Conservation (phyloP, 2,888 invertebrate genomes). For the Perizoma affinitatum region DNA sequence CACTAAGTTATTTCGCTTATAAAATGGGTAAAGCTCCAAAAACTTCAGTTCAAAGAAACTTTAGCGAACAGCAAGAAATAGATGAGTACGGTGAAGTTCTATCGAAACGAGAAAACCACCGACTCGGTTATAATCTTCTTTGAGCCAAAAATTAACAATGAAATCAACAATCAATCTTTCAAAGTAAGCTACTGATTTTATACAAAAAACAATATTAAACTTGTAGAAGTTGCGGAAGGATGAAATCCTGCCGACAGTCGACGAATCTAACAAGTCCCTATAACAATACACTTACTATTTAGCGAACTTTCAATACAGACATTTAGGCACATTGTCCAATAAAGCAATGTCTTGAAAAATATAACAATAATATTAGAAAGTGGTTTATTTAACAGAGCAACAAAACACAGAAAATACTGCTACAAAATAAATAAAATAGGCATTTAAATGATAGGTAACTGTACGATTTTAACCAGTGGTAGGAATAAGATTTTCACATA, state of each 20-base stretch:
- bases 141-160: constrained; percentile 9
- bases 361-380: neutral
- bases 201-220: constrained; percentile 12
- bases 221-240: constrained; percentile 7
- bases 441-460: too few relatives aligned
- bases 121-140: constrained; percentile 20
- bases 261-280: constrained; percentile 4
- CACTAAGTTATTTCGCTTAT: neutral
- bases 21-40: constrained; percentile 1
- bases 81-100: constrained; percentile 9
- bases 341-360: neutral
- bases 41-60: constrained; percentile 1
- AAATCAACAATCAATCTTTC: constrained; percentile 21
- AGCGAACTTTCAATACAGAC: constrained; percentile 7
- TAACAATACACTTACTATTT: constrained; percentile 17
- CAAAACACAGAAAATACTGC: too few relatives aligned
- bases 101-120: constrained; percentile 18
- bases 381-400: neutral
- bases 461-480: too few relatives aligned
- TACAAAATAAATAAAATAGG: too few relatives aligned
- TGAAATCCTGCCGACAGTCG: constrained; percentile 11
- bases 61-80: constrained; percentile 13
- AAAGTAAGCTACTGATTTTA: constrained; percentile 14
- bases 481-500: too few relatives aligned
- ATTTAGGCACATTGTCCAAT: constrained; percentile 3